phyloP scores from a whole-genome alignment of 2,888 invertebrate genomes.

The Acanthosepion lycidas region DNA sequence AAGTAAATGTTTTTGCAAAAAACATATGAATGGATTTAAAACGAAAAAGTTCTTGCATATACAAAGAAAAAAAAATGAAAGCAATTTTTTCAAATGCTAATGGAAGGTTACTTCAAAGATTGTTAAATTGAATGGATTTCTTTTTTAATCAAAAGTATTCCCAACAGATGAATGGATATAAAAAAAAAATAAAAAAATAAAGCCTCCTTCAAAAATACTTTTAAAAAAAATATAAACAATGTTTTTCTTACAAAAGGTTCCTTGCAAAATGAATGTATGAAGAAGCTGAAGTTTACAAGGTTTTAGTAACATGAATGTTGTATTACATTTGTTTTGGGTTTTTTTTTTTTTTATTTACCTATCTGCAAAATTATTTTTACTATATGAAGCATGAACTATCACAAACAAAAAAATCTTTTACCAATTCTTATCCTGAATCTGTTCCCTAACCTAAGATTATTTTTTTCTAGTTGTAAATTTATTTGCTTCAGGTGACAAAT shows the following conservation, averaged over 20 bases:
- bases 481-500: background rate
- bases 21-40: background rate
- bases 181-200: background rate
- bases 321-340: background rate
- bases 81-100: background rate
- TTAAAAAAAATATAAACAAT: background rate
- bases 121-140: constrained; percentile 20
- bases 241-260: background rate
- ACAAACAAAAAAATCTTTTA: background rate
- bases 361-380: constrained; percentile 11
- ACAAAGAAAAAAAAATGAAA: background rate
- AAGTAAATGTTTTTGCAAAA: background rate
- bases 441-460: background rate
- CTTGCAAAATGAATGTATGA: background rate
- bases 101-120: background rate
- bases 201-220: background rate
- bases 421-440: background rate
- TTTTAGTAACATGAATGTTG: background rate
- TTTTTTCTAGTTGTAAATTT: background rate
- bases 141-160: background rate
- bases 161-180: background rate
- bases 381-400: background rate
- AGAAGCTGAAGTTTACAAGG: background rate
- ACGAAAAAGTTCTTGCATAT: background rate
- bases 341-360: background rate